Evolutionary conservation across 2,888 invertebrate genomes (phyloP).

Genomic region (Amiota minor): DNA sequence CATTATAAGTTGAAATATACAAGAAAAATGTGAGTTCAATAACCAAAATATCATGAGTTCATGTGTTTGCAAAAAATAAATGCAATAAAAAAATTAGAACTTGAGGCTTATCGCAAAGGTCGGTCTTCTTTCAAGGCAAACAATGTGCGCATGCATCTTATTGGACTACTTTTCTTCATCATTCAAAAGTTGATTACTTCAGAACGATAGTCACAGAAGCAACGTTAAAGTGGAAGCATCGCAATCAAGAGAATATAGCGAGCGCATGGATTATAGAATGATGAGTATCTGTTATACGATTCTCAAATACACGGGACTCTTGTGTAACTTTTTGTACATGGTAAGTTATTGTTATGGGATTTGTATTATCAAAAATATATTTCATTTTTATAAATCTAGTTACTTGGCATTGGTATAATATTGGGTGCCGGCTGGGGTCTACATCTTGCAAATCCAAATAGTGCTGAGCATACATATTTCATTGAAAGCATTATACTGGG

Average conservation of each 20-base stretch:
- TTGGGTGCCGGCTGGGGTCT: slow-evolving; percentile 57
- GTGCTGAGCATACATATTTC: slow-evolving; percentile 65
- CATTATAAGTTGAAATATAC: too few species aligned
- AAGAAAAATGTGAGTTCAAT: too few species aligned
- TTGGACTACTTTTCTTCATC: too few species aligned
- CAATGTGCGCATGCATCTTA: slow-evolving; percentile 6
- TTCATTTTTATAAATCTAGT: slow-evolving; percentile 40
- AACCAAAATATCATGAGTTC: too few species aligned
- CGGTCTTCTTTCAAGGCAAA: slow-evolving; percentile 4
- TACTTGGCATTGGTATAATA: slow-evolving; percentile 61
- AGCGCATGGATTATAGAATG: slow-evolving; percentile 36
- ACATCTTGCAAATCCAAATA: slow-evolving; percentile 60
- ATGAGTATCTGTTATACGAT: slow-evolving; percentile 63
- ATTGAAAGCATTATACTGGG: slow-evolving; percentile 64
- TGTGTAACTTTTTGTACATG: slow-evolving; percentile 63
- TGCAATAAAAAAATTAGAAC: slow-evolving; percentile 39
- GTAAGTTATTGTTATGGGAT: slow-evolving; percentile 44
- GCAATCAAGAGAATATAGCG: background rate
- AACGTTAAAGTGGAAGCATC: slow-evolving; percentile 9
- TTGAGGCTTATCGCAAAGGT: slow-evolving; percentile 9
- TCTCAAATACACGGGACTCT: slow-evolving; percentile 61
- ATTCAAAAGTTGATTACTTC: background rate
- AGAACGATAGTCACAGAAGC: slow-evolving; percentile 27
- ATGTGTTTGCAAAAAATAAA: background rate
- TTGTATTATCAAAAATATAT: slow-evolving; percentile 5